Conservation (phyloP, 2,113 vertebrate species). For the Zosterops lateralis region DNA sequence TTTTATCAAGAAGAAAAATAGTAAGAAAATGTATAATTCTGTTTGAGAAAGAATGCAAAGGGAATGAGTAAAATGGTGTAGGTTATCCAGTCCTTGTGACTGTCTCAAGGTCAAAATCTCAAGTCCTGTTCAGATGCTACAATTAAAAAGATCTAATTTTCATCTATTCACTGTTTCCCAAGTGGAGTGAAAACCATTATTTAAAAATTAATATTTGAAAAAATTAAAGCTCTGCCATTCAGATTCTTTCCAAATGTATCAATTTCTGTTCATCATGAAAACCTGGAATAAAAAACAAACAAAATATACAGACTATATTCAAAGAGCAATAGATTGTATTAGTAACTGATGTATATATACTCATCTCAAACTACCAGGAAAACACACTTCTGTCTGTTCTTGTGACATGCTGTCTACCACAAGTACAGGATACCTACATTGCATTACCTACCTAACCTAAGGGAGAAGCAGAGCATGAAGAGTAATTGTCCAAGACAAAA, state of each 20-base stretch:
- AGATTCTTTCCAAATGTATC: background rate
- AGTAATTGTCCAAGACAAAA: background rate
- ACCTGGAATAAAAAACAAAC: background rate
- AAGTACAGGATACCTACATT: background rate
- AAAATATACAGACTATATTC: background rate
- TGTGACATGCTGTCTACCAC: background rate
- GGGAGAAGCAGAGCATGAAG: background rate
- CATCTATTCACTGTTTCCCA: background rate
- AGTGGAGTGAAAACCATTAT: background rate
- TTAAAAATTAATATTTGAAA: background rate
- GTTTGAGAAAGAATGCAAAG: background rate
- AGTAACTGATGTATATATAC: background rate
- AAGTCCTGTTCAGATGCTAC: background rate
- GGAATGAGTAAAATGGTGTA: background rate
- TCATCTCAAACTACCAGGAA: background rate
- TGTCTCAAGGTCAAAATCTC: constrained; percentile 1
- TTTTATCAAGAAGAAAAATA: constrained; percentile 31
- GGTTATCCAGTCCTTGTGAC: background rate
- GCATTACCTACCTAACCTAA: background rate
- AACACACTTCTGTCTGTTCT: background rate
- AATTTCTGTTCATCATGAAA: background rate
- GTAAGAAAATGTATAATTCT: constrained; percentile 13
- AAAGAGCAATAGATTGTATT: background rate
- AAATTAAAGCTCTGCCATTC: background rate
- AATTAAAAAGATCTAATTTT: background rate